Evolutionary conservation across 2,113 vertebrate species (phyloP), one percentile per base, ranked within the genome.

Genomic region (Pogona vitticeps): DNA sequence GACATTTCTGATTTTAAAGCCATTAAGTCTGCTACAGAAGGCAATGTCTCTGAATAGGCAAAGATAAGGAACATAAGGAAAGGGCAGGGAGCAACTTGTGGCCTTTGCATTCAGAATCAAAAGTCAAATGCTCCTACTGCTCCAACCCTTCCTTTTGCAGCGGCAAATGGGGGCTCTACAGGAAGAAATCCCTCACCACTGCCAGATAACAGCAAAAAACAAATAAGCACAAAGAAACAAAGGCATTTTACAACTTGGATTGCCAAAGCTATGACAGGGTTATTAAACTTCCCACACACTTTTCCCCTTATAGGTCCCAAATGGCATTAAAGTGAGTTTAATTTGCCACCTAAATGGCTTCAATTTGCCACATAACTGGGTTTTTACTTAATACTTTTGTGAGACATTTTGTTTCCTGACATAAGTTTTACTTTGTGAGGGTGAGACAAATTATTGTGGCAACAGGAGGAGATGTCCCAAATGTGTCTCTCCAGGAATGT

Each of bases 121-220:
- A 86, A 90, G 42, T 84, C 81, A 93, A 88, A 89, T 88, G 81
- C 52, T 12, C 89, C 77, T 88, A 84, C 33, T 2, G 26, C 14
- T 14, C 68, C 28, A 90, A 72, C 77, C 77, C 40, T 88, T 76
- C 83, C 88, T 90, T 71, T 15, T 78, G 52, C 42, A 85, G 76
- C 20, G 87, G 56, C 63, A 85, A 91, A 90, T 61, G 88, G 71
- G 82, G 89, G 72, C 5, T 81, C 28, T 63, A 83, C 73, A 93
- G 91, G 89, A 90, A 92, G 46, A 89, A 89, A 93, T 79, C 81
- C 91, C 65, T 85, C 89, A 93, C 63, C 46, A 9, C 58, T 85
- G 85, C 58, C 67, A 93, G 88, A 86, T 93, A 92, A 80, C 38
- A 89, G 81, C 91, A 92, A 65, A 78, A 94, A 91, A 86, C 56